These are phyloP conservation scores for Clarias laeviceps DNA, from an alignment of 2,797 vertebrate genomes.

Conservation along the genomic window DNA sequence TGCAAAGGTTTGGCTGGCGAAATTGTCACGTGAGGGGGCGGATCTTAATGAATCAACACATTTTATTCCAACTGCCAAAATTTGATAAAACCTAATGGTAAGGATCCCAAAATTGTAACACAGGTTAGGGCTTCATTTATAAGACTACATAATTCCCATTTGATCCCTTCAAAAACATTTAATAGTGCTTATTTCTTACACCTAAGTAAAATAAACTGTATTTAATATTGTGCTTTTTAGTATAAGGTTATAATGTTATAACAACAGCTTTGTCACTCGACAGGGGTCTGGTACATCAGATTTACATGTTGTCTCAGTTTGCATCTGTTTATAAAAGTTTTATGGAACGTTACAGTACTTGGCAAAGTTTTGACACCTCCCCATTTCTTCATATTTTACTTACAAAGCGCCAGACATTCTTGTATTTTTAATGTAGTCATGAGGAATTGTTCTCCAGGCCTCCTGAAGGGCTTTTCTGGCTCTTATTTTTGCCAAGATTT, in stretches of 20 bases:
- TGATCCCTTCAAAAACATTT: background rate
- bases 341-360: background rate
- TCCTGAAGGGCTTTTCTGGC: too few species aligned
- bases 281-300: background rate
- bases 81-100: background rate
- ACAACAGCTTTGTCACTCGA: background rate
- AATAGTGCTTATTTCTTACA: background rate
- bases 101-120: background rate
- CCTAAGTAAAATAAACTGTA: background rate
- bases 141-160: background rate
- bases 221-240: background rate
- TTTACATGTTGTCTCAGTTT: background rate
- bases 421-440: too few species aligned
- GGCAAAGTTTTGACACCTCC: too few species aligned
- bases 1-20: background rate
- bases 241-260: background rate
- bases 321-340: background rate
- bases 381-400: too few species aligned
- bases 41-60: background rate
- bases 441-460: too few species aligned
- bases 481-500: too few species aligned
- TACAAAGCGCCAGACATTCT: too few species aligned
- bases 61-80: background rate
- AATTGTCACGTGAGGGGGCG: background rate
- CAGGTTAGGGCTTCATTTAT: background rate